Conservation (phyloP, 2,888 invertebrate species). For the Teleiodes luculella region DNA sequence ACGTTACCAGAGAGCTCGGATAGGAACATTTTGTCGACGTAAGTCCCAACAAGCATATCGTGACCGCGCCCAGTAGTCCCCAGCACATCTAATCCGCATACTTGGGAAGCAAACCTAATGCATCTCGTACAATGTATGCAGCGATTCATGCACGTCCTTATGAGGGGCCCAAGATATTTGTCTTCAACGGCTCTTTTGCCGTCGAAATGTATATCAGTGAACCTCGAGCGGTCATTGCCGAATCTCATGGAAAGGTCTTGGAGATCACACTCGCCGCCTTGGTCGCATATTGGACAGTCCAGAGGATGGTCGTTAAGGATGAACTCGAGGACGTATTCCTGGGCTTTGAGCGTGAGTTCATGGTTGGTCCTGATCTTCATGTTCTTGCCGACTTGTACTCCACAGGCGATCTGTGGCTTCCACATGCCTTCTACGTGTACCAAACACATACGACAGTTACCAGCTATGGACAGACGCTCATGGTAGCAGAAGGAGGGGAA, state of each 20-base stretch:
- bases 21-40: conserved; percentile 97
- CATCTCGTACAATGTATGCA: conserved; percentile 99
- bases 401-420: conserved; percentile 99
- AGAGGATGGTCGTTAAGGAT: conserved; percentile 97
- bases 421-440: conserved; percentile 97
- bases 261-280: conserved; percentile 94
- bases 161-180: conserved; percentile 96
- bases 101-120: conserved; percentile 97
- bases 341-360: conserved; percentile 83
- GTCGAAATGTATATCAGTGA: conserved; percentile 91
- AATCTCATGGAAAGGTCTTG: conserved; percentile 99
- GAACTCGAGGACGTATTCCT: conserved; percentile 96
- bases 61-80: conserved; percentile 94
- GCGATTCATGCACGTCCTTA: conserved; percentile 98
- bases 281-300: conserved; percentile 99
- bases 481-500: conserved; percentile 98
- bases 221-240: conserved; percentile 94
- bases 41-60: conserved; percentile 99
- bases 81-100: conserved; percentile 97
- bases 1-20: conserved; percentile 99
- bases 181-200: conserved; percentile 98
- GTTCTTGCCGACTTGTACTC: conserved; percentile 97
- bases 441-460: conserved; percentile 99
- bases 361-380: conserved; percentile 98
- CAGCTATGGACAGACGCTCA: conserved; percentile 97